Evolutionary conservation across 2,113 vertebrate genomes (phyloP), one percentile per base, ranked within the genome.

Genomic region (Pluvianellus socialis): DNA sequence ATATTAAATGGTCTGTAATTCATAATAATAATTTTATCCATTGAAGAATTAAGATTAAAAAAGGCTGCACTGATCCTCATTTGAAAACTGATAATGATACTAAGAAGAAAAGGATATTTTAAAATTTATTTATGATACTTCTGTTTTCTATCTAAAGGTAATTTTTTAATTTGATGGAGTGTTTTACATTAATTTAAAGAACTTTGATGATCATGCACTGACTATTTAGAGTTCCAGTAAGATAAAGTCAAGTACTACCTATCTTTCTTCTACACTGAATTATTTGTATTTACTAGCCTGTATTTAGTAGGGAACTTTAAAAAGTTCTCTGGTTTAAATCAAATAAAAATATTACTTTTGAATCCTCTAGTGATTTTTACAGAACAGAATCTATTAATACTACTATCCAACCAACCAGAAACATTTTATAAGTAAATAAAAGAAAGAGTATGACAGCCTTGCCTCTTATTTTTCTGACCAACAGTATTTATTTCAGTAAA

Each of bases 381-480:
- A 35, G 28, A 71, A 74, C 7, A 72, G 17, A 81, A 65, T 6
- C 3, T 52, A 47, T 66, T 90, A 74, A 74, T 56, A 49, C 28
- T 38, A 94, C n/a, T 49, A 84, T 55, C 4, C 3, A 84, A 30
- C 24, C 42, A 87, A 82, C 9, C 7, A 59, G 9, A 76, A 86
- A 28, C 19, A 44, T 55, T 86, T 76, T 58, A 11, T 32, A 52
- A 56, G 3, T 19, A 7, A 42, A 22, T 47, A 71, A 58, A 2
- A 17, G 26, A 62, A 63, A 61, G 6, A 56, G 62, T 62, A 55
- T 74, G 22, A 58, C 66, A 96, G 86, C 32, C 95, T 97, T 89
- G 52, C 96, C 94, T 98, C 49, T 96, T 96, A 58, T 96, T 97
- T 90, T 96, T 93, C 91, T 93, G 82, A 35, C 68, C 35, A 77